Conservation (phyloP, 35 echinoderm and acorn worm species). For the Anneissia japonica region DNA sequence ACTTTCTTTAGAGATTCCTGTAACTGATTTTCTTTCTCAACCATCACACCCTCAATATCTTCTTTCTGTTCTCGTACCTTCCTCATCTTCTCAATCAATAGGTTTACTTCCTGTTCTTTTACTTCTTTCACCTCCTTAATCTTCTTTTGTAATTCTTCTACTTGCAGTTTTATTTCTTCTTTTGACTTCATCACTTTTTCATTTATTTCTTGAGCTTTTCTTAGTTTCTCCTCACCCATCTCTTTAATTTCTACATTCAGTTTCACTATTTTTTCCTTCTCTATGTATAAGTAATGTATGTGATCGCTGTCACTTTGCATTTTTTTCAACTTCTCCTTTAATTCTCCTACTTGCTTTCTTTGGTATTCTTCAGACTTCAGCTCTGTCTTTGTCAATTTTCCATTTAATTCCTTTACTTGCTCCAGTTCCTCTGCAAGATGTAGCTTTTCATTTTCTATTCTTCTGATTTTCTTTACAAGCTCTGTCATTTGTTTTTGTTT, state of each 20-base stretch:
- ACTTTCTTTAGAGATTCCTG: background rate
- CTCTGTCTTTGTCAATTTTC: no score
- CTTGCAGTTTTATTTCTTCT: no score
- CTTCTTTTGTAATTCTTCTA: slow-evolving; percentile 18
- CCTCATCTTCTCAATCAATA: background rate
- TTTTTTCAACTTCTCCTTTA: no score
- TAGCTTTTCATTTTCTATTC: background rate
- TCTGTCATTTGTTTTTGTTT: background rate
- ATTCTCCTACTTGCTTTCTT: no score
- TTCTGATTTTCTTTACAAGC: background rate
- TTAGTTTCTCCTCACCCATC: no score
- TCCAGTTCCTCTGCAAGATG: background rate
- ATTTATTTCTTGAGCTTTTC: background rate
- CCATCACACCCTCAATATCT: background rate
- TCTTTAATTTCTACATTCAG: no score
- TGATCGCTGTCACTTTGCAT: no score
- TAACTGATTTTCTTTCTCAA: background rate
- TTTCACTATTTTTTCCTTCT: no score
- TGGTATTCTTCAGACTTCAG: no score
- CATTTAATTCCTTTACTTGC: no score
- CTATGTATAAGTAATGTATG: no score
- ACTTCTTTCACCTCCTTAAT: background rate
- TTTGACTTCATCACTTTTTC: background rate
- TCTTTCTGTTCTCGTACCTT: background rate
- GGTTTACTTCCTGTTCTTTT: background rate